These are phyloP conservation scores for Scaptomyza pallida DNA, from an alignment of 1,140 invertebrate genomes.

Conservation along the genomic window DNA sequence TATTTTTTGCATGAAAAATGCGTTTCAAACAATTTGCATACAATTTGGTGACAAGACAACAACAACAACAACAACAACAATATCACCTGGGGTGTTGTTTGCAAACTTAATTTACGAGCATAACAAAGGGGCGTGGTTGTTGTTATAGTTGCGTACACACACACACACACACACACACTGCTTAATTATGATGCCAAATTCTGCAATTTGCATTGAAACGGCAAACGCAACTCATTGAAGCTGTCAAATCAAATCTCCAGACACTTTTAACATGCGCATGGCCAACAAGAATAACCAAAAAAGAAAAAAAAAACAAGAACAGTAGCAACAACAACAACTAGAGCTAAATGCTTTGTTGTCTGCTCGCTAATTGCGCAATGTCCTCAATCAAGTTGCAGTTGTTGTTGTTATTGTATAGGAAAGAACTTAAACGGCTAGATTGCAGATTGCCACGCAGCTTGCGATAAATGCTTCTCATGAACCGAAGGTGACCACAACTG, in stretches of 20 bases:
- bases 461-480: slow-evolving; percentile 4
- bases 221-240: slow-evolving; percentile 51
- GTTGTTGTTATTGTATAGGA: slow-evolving; percentile 12
- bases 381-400: slow-evolving; percentile 36
- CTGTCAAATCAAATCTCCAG: slow-evolving; percentile 59
- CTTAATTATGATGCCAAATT: slow-evolving; percentile 71
- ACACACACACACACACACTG: slow-evolving; percentile 51
- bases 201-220: slow-evolving; percentile 62
- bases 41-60: slow-evolving; percentile 69
- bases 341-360: slow-evolving; percentile 46
- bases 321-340: slow-evolving; percentile 17
- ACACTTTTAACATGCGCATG: slow-evolving; percentile 24
- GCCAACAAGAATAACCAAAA: slow-evolving; percentile 36
- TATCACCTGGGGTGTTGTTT: slow-evolving; percentile 40
- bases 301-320: too few relatives aligned
- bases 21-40: slow-evolving; percentile 61
- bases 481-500: slow-evolving; percentile 38
- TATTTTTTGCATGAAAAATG: slow-evolving; percentile 50
- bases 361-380: slow-evolving; percentile 50
- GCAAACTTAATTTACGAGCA: slow-evolving; percentile 65
- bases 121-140: slow-evolving; percentile 50
- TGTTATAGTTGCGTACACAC: slow-evolving; percentile 34
- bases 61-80: slow-evolving; percentile 20
- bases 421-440: slow-evolving; percentile 38
- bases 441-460: slow-evolving; percentile 14